Base-by-base conservation (phyloP, 2,888 invertebrate genomes). In the Caenorhabditis sp. region DNA sequence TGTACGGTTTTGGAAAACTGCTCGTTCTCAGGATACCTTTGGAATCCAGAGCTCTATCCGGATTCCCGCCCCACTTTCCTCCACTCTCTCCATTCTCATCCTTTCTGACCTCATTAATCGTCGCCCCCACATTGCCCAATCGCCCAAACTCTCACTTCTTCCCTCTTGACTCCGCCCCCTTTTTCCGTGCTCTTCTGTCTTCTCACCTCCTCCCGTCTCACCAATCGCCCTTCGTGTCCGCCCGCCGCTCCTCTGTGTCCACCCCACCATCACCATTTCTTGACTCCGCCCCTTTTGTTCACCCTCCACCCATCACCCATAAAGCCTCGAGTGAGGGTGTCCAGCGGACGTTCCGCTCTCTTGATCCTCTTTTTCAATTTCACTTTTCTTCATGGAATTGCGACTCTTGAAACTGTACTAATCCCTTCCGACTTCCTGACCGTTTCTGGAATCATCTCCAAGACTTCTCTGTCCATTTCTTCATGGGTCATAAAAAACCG, bases 241-340 rank as follows among this genome's bases (percentile, higher is more conserved):
- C 66, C 47, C 74, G 51, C 66, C 63, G 59, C 81, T 66, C 69
- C 70, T 38, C 64, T 54, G n/a, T 44, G n/a, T n/a, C n/a, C 47
- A 4, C 10, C 19, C 47, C 5, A 66, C 63, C 69, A 49, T 47
- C 75, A 35, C 63, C 56, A 49, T 59, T 12, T 69, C 54, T 72
- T 54, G 66, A 35, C 70, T 64, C 63, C 76, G 63, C 82, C 64
- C 26, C 31, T 74, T 68, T 75, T 73, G 35, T 68, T 54, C 70
- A 63, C 64, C 69, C 70, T 31, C 44, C 63, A n/a, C 44, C 74
- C 63, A 31, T 12, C 70, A 59, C 72, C 38, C 72, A 68, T 68
- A 68, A 68, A 68, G 68, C 54, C 38, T 68, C 68, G 68, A 54
- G 14, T 54, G 49, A n/a, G 12, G 44, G 44, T n/a, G 26, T n/a